Base-by-base conservation (phyloP, 2,113 vertebrate genomes). In the Misgurnus mizolepis region DNA sequence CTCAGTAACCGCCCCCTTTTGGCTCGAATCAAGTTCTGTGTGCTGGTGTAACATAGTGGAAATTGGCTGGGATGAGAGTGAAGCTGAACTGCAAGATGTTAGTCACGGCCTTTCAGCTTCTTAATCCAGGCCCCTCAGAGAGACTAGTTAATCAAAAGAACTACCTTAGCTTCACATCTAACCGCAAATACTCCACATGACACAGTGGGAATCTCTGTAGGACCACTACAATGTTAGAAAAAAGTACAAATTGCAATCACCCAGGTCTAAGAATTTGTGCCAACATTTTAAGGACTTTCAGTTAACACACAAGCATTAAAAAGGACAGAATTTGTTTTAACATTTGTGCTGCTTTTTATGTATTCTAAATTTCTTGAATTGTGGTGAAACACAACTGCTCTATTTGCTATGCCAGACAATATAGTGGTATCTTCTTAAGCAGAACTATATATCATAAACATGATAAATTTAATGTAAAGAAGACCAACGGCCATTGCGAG, bases 51-150 rank as follows among this genome's bases (percentile, higher is more conserved):
- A 47, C 66, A 43, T 40, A 66, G 64, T 72, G 55, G 47, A 34
- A 82, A 70, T 90, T 81, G 76, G 74, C 49, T 53, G n/a, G 72
- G 66, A 79, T 72, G 43, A 79, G 58, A 79, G 68, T 66, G 58
- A 71, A 76, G 78, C 67, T 85, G 67, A 78, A 66, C 75, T 86
- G 82, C 73, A 56, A 81, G 70, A 67, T 70, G 84, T 83, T 81
- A 81, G 84, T 86, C 84, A 86, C 67, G 67, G 79, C 49, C 82
- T 81, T 83, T 58, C 79, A 76, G 62, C 71, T 78, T 79, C 76
- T 60, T 82, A 84, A 82, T 79, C 78, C 83, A 82, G 70, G 56
- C 67, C 75, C 56, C 73, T 64, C 49, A 79, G 76, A 81, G 78
- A 80, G 75, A 81, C 80, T 67, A 69, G 69, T 75, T 41, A 74